A percentile compares a stretch with the other conserved stretches of the same genome.
Evolutionary conservation across 2,113 vertebrate species (phyloP).

Genomic region (Theristicus caerulescens): DNA sequence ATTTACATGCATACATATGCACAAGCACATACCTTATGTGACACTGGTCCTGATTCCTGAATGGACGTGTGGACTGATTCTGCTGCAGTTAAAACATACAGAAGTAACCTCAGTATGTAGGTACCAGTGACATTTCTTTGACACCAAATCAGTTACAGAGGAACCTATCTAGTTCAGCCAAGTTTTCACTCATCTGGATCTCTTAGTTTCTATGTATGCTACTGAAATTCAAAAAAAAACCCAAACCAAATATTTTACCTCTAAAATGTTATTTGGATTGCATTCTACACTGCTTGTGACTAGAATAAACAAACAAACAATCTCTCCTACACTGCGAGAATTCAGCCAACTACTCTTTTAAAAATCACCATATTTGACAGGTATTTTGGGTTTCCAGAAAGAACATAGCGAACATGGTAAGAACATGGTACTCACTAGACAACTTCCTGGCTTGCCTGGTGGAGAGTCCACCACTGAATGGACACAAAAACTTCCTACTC

Average conservation of each 20-base stretch:
- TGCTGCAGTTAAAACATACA: constrained; percentile 30
- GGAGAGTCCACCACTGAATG: background rate
- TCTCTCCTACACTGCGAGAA: background rate
- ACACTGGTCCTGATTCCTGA: constrained; percentile 59
- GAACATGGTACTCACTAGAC: background rate
- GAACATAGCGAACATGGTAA: background rate
- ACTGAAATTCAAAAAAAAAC: background rate
- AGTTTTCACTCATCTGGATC: background rate
- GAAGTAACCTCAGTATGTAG: background rate
- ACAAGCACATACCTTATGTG: constrained; percentile 55
- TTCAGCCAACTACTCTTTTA: background rate
- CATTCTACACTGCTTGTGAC: background rate
- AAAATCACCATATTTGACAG: background rate
- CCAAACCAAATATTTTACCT: background rate
- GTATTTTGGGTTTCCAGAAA: background rate
- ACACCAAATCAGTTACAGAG: background rate
- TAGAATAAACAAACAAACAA: background rate
- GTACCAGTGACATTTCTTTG: background rate
- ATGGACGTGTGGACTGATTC: constrained; percentile 57
- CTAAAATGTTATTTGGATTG: background rate
- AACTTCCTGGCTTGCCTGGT: background rate
- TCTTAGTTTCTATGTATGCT: background rate
- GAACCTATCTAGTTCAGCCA: background rate
- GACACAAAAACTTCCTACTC: background rate
- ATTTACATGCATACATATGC: background rate